Percentiles rank a stretch among this genome's conserved stretches.
phyloP scores from a whole-genome alignment of 2,888 invertebrate species.

The Graphium colonna region DNA sequence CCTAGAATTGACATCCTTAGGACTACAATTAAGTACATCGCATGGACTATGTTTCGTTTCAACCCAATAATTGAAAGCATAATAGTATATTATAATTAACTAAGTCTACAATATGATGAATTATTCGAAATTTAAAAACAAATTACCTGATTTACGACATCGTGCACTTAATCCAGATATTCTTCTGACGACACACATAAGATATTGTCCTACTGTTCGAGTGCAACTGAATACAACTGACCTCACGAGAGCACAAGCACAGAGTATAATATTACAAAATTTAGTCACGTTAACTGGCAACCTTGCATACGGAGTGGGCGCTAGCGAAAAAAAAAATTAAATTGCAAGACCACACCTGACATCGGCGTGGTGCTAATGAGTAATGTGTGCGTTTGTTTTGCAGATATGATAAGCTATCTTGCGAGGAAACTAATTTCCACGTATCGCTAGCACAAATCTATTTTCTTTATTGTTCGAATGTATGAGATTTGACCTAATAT shows the following conservation, averaged over 20 bases:
- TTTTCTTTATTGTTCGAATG: neutral
- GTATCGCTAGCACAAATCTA: neutral
- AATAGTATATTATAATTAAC: too few relatives aligned
- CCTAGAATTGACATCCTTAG: too few relatives aligned
- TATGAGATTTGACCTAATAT: neutral
- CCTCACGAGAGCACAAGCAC: constrained; percentile 34
- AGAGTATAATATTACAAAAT: constrained; percentile 16
- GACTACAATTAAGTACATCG: too few relatives aligned
- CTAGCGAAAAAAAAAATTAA: constrained; percentile 29
- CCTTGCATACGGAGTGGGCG: constrained; percentile 26
- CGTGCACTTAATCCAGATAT: too few relatives aligned
- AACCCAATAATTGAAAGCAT: too few relatives aligned
- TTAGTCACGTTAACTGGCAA: constrained; percentile 3
- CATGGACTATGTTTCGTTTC: too few relatives aligned
- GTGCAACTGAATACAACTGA: constrained; percentile 43
- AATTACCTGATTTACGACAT: too few relatives aligned
- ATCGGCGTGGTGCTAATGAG: constrained; percentile 39
- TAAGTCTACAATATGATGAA: too few relatives aligned
- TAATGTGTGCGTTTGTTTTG: constrained; percentile 29
- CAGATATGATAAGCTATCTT: constrained; percentile 20
- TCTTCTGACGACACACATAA: too few relatives aligned
- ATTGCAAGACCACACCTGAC: constrained; percentile 34
- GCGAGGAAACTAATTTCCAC: constrained; percentile 13
- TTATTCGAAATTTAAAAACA: too few relatives aligned
- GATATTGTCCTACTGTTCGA: too few relatives aligned